These are phyloP conservation scores for Lathamus discolor DNA, from an alignment of 2,113 vertebrate species.

Conservation along the genomic window DNA sequence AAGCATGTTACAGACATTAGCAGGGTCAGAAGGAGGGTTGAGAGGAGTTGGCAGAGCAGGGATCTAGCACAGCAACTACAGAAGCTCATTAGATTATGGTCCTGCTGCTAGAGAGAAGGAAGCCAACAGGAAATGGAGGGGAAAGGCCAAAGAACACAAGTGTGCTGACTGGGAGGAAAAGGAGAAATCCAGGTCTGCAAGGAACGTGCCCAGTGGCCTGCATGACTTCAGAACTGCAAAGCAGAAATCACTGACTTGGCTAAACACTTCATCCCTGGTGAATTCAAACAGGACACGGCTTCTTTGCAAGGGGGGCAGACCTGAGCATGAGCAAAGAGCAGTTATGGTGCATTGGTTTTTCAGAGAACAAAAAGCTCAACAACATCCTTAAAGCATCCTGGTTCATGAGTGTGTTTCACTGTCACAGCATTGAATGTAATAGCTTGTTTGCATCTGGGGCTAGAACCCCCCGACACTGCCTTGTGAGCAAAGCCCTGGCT, in stretches of 20 bases:
- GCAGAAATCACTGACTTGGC: neutral
- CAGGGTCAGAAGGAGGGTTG: neutral
- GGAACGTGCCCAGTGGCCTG: neutral
- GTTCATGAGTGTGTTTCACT: neutral
- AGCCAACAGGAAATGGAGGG: neutral
- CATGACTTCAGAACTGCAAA: neutral
- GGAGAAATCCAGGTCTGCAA: neutral
- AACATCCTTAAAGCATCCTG: neutral
- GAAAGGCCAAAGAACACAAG: conserved; percentile 21
- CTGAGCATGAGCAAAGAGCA: neutral
- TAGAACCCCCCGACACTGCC: neutral
- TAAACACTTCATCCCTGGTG: neutral
- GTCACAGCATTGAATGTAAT: neutral
- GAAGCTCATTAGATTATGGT: neutral
- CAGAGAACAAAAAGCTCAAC: neutral
- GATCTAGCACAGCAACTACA: neutral
- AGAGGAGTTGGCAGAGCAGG: neutral
- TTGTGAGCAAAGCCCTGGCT: neutral
- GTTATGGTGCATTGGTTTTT: neutral
- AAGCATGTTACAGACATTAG: neutral
- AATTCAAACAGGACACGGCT: neutral
- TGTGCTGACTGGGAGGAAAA: neutral
- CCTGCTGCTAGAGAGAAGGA: neutral
- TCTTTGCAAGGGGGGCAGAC: neutral
- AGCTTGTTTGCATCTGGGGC: neutral